Evolutionary conservation across 2,888 invertebrate species (phyloP), one percentile per base, ranked within the genome.

Genomic region (Heliconius sara): DNA sequence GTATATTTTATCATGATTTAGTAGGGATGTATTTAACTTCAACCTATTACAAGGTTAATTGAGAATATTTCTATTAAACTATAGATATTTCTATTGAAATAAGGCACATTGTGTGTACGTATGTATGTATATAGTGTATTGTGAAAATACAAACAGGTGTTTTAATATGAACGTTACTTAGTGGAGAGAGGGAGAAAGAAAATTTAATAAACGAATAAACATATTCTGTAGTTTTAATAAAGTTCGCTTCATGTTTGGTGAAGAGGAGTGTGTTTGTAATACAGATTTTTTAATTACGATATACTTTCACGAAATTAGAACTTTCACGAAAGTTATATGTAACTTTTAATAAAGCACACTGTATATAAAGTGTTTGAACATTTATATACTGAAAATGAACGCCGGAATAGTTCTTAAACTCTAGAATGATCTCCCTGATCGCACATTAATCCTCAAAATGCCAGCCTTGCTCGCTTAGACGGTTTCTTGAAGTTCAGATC

Each of bases 391-490:
- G n/a, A n/a, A n/a, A n/a, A n/a, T n/a, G n/a, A 73, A 73, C n/a
- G 25, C 57, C n/a, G 73, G 73, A 73, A 73, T 39, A 73, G 34
- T 34, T 34, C 9, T 73, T 39, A 60, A 73, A 73, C 57, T 73
- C 60, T 34, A 60, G 34, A 84, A 85, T 84, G 83, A 84, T 85
- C 85, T 85, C 83, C 82, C 60, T 80, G 85, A 81, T 84, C 75
- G 81, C 81, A 83, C 86, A 87, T 88, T 85, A 85, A 87, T 87
- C 84, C 81, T 81, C 78, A 84, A 85, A 87, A 85, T 83, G 83
- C 73, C 60, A 39, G 43, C 75, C 67, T 34, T 72, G 79, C 77
- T 83, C 83, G 82, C 80, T 83, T 83, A 79, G 83, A 82, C 75
- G 82, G 77, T 79, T 81, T 79, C n/a, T 80, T 82, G 77, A 78